Base-by-base conservation (phyloP, 2,888 invertebrate species). In the Parnassius smintheus region DNA sequence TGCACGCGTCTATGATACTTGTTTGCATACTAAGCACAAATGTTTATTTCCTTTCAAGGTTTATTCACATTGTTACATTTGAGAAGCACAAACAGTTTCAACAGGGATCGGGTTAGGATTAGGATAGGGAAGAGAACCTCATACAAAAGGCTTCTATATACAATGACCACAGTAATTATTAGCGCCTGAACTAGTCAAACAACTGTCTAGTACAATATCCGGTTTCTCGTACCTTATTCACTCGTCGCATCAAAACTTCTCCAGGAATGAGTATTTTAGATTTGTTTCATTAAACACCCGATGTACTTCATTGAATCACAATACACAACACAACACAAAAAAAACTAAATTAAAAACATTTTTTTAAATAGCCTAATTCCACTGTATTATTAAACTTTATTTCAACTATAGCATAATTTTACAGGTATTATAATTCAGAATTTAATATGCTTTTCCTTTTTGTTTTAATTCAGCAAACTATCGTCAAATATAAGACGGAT, bases 201-300 rank as follows among this genome's bases (percentile, higher is more conserved):
- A 66, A 83, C 81, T 83, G 78, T 81, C 80, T 81, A 81, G 83
- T 82, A 83, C 75, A 79, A 84, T 86, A 87, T 87, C 87, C 88
- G 89, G 89, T 90, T 90, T 84, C 72, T 72, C 82, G 80, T 90
- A 91, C 91, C 91, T 91, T 89, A 82, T 83, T 83, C 81, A 80
- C 79, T 84, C 82, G 81, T 75, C 71, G 78, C 84, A 84, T 85
- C 81, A 80, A 87, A 85, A 83, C 83, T 83, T 85, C 84, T 78
- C 76, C 77, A 74, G 71, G 73, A 69, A 74, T 70, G 71, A 72
- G 72, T 72, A 68, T 78, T 75, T 68, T 75, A 73, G 75, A 75
- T 78, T 83, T 82, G 82, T 83, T 85, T 78, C 78, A 45, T 80
- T 73, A 68, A 66, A 67, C 71, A 66, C 68, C 68, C 70, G 72